Base-by-base conservation (phyloP, 2,113 vertebrate genomes). In the Ciconia boyciana region DNA sequence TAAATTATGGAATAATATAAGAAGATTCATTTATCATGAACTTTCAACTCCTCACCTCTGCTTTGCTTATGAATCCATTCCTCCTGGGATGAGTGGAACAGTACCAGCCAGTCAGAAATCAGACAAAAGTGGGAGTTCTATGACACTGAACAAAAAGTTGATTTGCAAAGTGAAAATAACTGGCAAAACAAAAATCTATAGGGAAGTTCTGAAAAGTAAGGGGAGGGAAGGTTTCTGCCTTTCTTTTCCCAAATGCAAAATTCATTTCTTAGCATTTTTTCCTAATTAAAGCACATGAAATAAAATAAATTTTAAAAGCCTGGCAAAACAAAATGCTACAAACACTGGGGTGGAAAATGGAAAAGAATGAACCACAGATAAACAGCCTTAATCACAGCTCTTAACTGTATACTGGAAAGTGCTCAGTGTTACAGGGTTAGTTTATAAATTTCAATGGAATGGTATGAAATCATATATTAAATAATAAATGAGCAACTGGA, bases 381-480 rank as follows among this genome's bases (percentile, higher is more conserved):
- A 97, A 94, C 89, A 96, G 20, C 39, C 43, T 79, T 94, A 94
- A 96, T 87, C 83, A 82, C 61, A 89, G 69, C 51, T 89, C 55
- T 94, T 95, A 87, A 78, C 52, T 68, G 44, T 79, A 11, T 44
- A 21, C 39, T 76, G 77, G 77, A 75, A 89, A 91, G 65, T 31
- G 16, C 44, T 93, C 43, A 7, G 17, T 4, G 4, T 48, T 87
- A 48, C 61, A 41, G 71, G 34, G 34, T 75, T 61, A 76, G 83
- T 89, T 95, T 89, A 76, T 70, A 75, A 89, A 75, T 64, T 55
- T 75, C 21, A 80, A 70, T 61, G 51, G 77, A 74, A 83, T 44
- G 17, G 39, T 83, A 74, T 78, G 22, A 89, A 79, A 84, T 79
- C 13, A 51, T 55, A n/a, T 58, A 71, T 76, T 75, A 95, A 89